phyloP scores from a whole-genome alignment of 2,113 vertebrate genomes.

The Notechis scutatus region DNA sequence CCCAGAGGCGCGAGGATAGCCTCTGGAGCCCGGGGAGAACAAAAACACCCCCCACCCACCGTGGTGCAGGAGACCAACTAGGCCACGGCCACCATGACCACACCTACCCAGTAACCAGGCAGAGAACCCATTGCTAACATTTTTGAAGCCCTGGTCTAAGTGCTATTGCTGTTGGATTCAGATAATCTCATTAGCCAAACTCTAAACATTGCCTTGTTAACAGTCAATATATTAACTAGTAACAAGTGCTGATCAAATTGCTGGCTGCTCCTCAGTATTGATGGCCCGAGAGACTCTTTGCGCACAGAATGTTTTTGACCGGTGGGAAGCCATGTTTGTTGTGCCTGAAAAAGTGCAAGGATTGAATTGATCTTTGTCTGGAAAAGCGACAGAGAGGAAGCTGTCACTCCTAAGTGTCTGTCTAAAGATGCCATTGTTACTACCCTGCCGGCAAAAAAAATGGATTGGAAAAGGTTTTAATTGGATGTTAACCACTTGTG shows the following conservation, averaged over 20 bases:
- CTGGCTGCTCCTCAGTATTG: not conserved
- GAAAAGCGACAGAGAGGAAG: not conserved
- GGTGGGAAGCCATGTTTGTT: not conserved
- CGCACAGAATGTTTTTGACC: not conserved
- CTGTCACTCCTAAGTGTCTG: not conserved
- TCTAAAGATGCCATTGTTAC: not conserved
- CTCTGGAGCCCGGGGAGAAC: too few relatives aligned
- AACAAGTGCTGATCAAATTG: not conserved
- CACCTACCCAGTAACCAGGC: too few relatives aligned
- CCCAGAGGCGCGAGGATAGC: too few relatives aligned
- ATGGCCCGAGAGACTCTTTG: not conserved
- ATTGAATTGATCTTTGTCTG: not conserved
- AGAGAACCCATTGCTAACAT: too few relatives aligned
- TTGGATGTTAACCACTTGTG: conserved; percentile 60
- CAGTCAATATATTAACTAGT: not conserved
- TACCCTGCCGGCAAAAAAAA: conserved; percentile 29
- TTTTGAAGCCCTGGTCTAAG: not conserved
- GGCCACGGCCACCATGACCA: too few relatives aligned
- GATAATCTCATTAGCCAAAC: not conserved
- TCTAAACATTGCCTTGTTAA: not conserved
- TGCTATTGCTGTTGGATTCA: not conserved
- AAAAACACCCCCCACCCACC: too few relatives aligned
- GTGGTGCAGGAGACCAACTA: too few relatives aligned
- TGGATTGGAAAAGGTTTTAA: conserved; percentile 56
- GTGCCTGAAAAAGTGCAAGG: not conserved